A percentile compares a stretch with the other conserved stretches of the same genome.
Conservation (phyloP, 2,113 vertebrate genomes). For the Hystrix cristata region DNA sequence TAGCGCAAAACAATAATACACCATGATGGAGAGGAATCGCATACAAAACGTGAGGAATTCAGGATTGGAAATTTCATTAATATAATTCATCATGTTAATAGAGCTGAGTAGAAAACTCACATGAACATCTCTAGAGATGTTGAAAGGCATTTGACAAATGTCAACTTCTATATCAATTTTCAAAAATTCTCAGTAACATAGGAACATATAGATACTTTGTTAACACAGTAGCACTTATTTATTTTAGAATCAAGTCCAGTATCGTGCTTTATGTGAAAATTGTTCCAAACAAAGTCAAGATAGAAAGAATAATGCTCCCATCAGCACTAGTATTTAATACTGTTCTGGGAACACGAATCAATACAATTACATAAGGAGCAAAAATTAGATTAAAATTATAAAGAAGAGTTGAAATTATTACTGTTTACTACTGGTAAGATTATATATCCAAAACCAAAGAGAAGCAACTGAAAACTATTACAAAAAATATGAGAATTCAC, state of each 20-base stretch:
- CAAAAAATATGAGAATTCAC: background rate
- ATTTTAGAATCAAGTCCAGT: background rate
- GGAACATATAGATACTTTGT: background rate
- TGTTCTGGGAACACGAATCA: background rate
- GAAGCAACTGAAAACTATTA: background rate
- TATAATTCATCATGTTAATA: background rate
- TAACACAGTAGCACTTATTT: background rate
- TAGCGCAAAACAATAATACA: background rate
- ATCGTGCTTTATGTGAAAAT: background rate
- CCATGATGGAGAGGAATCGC: background rate
- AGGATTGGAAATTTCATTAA: background rate
- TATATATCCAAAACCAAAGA: background rate
- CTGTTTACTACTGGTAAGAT: background rate
- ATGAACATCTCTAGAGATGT: background rate
- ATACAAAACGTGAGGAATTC: background rate
- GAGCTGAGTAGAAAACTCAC: background rate
- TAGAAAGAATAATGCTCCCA: slow-evolving; percentile 1
- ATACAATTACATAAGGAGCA: background rate
- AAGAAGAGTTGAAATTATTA: background rate
- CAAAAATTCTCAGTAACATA: background rate
- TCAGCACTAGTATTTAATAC: background rate
- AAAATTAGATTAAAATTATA: background rate
- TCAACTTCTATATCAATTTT: background rate
- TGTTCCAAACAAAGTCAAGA: slow-evolving; percentile 14
- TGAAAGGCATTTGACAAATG: slow-evolving; percentile 6